These are phyloP conservation scores for Pantherophis guttatus DNA, from an alignment of 2,113 vertebrate genomes.

Conservation along the genomic window DNA sequence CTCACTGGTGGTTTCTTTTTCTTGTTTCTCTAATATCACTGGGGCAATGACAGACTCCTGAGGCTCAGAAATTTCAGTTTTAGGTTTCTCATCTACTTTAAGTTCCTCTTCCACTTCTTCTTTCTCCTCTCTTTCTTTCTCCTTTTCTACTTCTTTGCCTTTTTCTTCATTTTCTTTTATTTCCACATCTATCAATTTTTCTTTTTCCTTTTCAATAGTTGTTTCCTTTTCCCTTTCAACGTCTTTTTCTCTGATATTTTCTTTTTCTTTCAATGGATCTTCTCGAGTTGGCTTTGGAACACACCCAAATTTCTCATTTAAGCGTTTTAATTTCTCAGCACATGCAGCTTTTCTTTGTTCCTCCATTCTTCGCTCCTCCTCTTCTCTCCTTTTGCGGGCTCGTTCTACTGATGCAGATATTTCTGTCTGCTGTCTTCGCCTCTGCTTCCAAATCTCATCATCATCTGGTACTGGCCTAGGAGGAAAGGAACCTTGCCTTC, in stretches of 20 bases:
- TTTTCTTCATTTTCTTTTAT: constrained; percentile 60
- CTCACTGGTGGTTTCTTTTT: constrained; percentile 68
- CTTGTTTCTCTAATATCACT: constrained; percentile 57
- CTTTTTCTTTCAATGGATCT: constrained; percentile 68
- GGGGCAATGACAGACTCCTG: constrained; percentile 55
- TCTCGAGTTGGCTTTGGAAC: constrained; percentile 71
- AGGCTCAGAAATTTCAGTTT: constrained; percentile 58
- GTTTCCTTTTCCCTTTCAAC: constrained; percentile 49
- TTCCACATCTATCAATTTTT: constrained; percentile 45
- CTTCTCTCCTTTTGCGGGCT: constrained; percentile 89
- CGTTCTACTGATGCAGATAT: constrained; percentile 92
- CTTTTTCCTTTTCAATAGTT: constrained; percentile 25
- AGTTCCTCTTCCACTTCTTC: constrained; percentile 64
- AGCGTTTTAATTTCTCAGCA: constrained; percentile 92
- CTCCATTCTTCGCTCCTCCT: constrained; percentile 96
- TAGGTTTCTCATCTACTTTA: constrained; percentile 55
- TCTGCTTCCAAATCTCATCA: constrained; percentile 95
- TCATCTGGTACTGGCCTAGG: constrained; percentile 79
- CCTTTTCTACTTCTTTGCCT: constrained; percentile 57
- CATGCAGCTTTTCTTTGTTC: constrained; percentile 95
- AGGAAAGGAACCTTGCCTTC: constrained; percentile 69
- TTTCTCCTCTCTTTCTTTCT: constrained; percentile 41
- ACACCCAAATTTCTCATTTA: constrained; percentile 91
- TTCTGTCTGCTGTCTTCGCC: constrained; percentile 88
- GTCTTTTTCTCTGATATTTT: constrained; percentile 47